Evolutionary conservation across 1,140 invertebrate species (phyloP).

Genomic region (Gonioctena quinquepunctata): DNA sequence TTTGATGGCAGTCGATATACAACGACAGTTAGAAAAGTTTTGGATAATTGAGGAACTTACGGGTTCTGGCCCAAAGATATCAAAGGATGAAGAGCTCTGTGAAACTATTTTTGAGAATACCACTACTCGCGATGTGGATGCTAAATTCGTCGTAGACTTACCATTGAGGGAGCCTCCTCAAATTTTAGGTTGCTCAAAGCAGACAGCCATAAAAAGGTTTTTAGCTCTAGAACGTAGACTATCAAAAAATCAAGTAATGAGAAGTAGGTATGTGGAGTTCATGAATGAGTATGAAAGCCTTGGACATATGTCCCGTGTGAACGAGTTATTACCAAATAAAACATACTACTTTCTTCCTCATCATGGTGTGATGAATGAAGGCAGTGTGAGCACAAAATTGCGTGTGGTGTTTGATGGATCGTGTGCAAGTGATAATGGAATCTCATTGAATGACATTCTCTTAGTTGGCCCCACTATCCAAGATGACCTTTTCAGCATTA

Average conservation of each 20-base stretch:
- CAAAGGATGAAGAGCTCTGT: conserved; percentile 12
- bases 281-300: conserved; percentile 50
- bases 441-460: conserved; percentile 40
- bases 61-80: not conserved
- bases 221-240: conserved; percentile 42
- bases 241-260: conserved; percentile 34
- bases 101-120: conserved; percentile 42
- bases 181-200: conserved; percentile 45
- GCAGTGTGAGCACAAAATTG: conserved; percentile 37
- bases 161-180: conserved; percentile 40
- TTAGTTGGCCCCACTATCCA: conserved; percentile 45
- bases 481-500: conserved; percentile 50
- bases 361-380: conserved; percentile 40
- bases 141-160: conserved; percentile 47
- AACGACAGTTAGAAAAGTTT: not conserved
- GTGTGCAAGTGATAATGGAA: conserved; percentile 33
- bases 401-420: conserved; percentile 50
- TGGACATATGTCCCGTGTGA: conserved; percentile 39
- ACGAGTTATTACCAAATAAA: not conserved
- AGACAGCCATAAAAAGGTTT: conserved; percentile 43
- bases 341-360: conserved; percentile 47
- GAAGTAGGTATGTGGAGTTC: conserved; percentile 41
- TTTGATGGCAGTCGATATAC: not conserved
- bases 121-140: conserved; percentile 30
- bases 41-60: not conserved